Evolutionary conservation across 2,797 vertebrate genomes (phyloP).

Genomic region (Etheostoma perlongum): DNA sequence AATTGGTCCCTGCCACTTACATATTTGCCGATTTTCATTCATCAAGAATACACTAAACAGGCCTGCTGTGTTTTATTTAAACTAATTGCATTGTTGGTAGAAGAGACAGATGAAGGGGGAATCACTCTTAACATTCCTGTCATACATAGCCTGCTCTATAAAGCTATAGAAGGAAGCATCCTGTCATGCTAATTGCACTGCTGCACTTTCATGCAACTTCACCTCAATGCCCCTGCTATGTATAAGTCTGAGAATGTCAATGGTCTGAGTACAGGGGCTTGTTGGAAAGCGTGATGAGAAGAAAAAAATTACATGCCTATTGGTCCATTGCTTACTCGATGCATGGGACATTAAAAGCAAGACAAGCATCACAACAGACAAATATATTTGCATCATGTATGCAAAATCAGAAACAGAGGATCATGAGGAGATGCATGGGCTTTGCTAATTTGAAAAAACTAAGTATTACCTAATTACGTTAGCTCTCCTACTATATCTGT

Average conservation of each 20-base stretch:
- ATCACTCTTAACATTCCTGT: slow-evolving; percentile 32
- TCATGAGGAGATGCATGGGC: slow-evolving; percentile 13
- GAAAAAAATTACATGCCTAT: slow-evolving; percentile 15
- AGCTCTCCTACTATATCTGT: slow-evolving; percentile 1
- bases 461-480: slow-evolving; percentile 38
- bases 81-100: slow-evolving; percentile 24
- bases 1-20: slow-evolving; percentile 5
- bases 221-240: slow-evolving; percentile 26
- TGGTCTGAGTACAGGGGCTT: slow-evolving; percentile 17
- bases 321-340: slow-evolving; percentile 54
- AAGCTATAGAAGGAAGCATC: slow-evolving; percentile 44
- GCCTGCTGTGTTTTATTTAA: slow-evolving; percentile 40
- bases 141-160: slow-evolving; percentile 43
- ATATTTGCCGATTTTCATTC: slow-evolving; percentile 10
- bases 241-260: slow-evolving; percentile 38
- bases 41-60: not conserved
- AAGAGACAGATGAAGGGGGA: slow-evolving; percentile 31
- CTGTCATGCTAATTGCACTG: slow-evolving; percentile 63
- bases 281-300: slow-evolving; percentile 12
- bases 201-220: slow-evolving; percentile 48
- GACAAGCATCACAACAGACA: slow-evolving; percentile 60
- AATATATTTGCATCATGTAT: slow-evolving; percentile 60
- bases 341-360: slow-evolving; percentile 45
- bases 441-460: slow-evolving; percentile 54
- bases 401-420: slow-evolving; percentile 52